These are phyloP conservation scores for Mastomys coucha DNA, from an alignment of 2,113 vertebrate genomes.

Conservation along the genomic window DNA sequence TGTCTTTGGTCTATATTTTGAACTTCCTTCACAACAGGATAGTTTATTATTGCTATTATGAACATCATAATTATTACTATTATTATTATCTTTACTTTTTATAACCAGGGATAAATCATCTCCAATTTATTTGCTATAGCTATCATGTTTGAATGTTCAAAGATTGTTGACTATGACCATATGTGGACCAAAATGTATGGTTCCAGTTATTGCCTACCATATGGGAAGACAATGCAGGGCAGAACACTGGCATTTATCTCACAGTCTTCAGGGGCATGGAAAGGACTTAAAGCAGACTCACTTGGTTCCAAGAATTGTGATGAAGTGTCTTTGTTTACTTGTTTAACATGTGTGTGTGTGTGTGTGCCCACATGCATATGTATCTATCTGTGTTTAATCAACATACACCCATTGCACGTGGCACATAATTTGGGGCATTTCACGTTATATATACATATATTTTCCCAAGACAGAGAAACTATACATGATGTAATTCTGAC, in stretches of 20 bases:
- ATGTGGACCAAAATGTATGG: background rate
- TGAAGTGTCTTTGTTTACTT: background rate
- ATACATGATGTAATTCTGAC: background rate
- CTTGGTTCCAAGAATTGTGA: background rate
- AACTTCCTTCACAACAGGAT: background rate
- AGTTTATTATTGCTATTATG: background rate
- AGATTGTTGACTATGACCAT: background rate
- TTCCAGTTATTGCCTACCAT: background rate
- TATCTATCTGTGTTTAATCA: background rate
- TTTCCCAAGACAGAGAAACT: background rate
- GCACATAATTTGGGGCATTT: background rate
- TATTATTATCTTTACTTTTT: background rate
- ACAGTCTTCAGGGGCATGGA: background rate
- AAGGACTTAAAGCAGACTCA: background rate
- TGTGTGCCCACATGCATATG: background rate
- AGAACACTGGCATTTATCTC: background rate
- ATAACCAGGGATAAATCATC: background rate
- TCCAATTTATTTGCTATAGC: background rate
- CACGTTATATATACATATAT: background rate
- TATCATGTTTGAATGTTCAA: slow-evolving; percentile 1
- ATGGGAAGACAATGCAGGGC: rapidly evolving
- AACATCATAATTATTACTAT: background rate
- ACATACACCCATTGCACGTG: background rate
- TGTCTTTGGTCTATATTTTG: background rate
- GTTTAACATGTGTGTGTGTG: background rate